Conservation (phyloP, 2,797 vertebrate species). For the Lacerta agilis region DNA sequence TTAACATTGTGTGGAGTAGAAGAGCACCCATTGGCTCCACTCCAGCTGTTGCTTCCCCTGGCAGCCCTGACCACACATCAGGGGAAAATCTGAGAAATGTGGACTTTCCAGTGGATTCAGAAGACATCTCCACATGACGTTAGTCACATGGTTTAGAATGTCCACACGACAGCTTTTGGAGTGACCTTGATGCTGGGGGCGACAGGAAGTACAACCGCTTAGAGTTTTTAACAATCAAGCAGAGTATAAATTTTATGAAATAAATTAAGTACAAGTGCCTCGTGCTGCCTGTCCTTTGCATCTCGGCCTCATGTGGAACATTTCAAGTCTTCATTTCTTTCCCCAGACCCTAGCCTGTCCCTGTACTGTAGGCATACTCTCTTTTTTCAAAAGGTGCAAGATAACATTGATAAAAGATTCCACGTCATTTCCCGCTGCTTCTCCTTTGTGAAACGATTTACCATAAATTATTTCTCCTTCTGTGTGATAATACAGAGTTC, state of each 20-base stretch:
- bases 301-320: background rate
- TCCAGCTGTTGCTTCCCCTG: background rate
- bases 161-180: background rate
- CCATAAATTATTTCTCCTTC: background rate
- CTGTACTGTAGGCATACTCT: background rate
- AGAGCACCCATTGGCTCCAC: no score
- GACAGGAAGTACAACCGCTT: background rate
- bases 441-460: conserved; percentile 6
- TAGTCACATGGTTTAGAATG: background rate
- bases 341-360: background rate
- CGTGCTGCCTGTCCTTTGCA: background rate
- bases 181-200: background rate
- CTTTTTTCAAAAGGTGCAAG: background rate
- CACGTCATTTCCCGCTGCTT: background rate
- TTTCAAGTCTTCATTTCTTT: background rate
- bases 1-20: background rate
- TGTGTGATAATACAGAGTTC: background rate
- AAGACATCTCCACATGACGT: background rate
- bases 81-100: background rate
- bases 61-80: background rate
- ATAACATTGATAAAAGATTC: background rate
- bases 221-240: no score
- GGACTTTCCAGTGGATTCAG: no score
- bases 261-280: background rate
- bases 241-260: no score